These are phyloP conservation scores for Labeo rohita DNA, from an alignment of 2,113 vertebrate genomes.

Conservation along the genomic window DNA sequence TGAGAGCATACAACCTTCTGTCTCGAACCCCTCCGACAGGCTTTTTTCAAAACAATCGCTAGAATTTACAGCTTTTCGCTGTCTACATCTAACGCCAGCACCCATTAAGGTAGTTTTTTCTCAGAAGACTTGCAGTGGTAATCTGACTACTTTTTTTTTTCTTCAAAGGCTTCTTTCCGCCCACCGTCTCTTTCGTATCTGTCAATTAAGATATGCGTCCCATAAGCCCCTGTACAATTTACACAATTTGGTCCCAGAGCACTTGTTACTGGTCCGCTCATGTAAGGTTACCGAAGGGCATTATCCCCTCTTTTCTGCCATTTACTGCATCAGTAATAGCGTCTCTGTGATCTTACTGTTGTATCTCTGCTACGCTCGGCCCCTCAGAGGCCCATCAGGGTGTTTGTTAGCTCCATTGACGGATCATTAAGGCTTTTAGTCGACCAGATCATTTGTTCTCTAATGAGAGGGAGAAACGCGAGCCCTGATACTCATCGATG, in stretches of 20 bases:
- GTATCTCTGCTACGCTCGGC: neutral
- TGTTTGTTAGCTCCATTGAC: slow-evolving; percentile 36
- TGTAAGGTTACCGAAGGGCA: slow-evolving; percentile 14
- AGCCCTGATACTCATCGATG: slow-evolving; percentile 46
- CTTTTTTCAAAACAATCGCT: slow-evolving; percentile 5
- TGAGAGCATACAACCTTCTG: neutral
- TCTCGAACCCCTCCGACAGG: slow-evolving; percentile 4
- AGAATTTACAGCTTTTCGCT: neutral
- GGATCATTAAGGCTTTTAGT: slow-evolving; percentile 41
- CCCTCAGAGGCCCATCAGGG: slow-evolving; percentile 11
- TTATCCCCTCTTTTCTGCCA: slow-evolving; percentile 1
- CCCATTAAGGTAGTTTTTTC: slow-evolving; percentile 11
- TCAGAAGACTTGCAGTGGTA: neutral
- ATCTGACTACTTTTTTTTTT: neutral
- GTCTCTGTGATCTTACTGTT: slow-evolving; percentile 11
- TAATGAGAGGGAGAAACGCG: slow-evolving; percentile 46
- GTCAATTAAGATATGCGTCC: slow-evolving; percentile 17
- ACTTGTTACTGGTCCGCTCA: slow-evolving; percentile 30
- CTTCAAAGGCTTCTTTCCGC: neutral
- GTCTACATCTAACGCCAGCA: neutral
- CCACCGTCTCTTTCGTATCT: neutral
- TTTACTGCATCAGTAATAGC: slow-evolving; percentile 25
- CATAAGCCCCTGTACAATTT: slow-evolving; percentile 19
- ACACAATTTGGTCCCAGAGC: slow-evolving; percentile 7
- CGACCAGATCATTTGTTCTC: slow-evolving; percentile 39